Percentiles rank a stretch among this genome's conserved stretches.
Evolutionary conservation across 2,113 vertebrate genomes (phyloP).

Genomic region (Psittacus erithacus): DNA sequence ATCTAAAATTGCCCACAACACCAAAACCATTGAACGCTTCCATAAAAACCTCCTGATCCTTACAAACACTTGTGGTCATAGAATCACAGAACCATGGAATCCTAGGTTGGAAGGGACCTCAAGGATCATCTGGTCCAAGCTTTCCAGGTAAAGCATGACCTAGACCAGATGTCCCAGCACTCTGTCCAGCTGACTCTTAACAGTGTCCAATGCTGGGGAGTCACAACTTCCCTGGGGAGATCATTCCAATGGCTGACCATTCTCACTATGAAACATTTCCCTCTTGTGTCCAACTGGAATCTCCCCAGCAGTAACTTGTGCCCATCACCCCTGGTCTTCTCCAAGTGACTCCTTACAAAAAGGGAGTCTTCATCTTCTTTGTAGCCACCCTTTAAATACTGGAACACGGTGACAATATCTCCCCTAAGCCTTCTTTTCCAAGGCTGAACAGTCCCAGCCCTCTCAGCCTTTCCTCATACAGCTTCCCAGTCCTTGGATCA

Average conservation of each 20-base stretch:
- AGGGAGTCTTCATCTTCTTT: not conserved
- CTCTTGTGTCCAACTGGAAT: not conserved
- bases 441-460: not conserved
- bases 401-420: not conserved
- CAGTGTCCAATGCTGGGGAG: not conserved
- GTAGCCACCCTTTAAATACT: not conserved
- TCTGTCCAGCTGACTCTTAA: not conserved
- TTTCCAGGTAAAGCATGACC: not conserved
- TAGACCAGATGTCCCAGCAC: not conserved
- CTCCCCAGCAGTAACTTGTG: not conserved
- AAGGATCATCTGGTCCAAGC: not conserved
- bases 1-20: not conserved
- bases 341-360: not conserved
- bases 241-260: not conserved
- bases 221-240: not conserved
- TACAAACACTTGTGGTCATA: not conserved
- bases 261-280: not conserved
- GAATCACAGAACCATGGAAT: not conserved
- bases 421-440: not conserved
- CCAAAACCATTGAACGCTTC: not conserved
- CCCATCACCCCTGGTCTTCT: not conserved
- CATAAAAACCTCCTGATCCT: not conserved
- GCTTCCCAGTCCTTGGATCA: not conserved
- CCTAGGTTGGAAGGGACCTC: not conserved
- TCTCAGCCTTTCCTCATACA: not conserved